Evolutionary conservation across 2,888 invertebrate genomes (phyloP).

Genomic region (Phymatocera aterrima): DNA sequence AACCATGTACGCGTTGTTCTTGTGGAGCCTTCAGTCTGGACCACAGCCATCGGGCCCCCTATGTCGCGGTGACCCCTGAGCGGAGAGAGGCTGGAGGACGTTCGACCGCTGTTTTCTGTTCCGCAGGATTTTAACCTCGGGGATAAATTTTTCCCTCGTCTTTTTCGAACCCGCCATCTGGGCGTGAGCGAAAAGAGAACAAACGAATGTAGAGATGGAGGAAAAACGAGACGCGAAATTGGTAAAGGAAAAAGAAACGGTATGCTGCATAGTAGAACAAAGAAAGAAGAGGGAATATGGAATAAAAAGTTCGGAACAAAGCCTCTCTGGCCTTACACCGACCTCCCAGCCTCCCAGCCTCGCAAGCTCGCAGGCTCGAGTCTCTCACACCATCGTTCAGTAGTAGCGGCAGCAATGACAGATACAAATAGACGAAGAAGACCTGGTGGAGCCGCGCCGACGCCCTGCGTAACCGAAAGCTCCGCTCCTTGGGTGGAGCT

Average conservation of each 20-base stretch:
- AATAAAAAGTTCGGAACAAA: conserved; percentile 32
- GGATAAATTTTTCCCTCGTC: conserved; percentile 11
- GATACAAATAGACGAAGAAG: conserved; percentile 42
- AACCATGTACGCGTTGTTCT: conserved; percentile 51
- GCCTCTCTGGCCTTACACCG: conserved; percentile 31
- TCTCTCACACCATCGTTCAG: neutral
- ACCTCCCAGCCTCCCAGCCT: neutral
- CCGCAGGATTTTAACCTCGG: neutral
- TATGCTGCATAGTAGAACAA: neutral
- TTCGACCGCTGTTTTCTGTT: conserved; percentile 31
- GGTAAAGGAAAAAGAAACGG: conserved; percentile 13
- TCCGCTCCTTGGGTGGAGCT: conserved; percentile 70
- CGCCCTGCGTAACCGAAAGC: conserved; percentile 38
- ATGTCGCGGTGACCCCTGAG: conserved; percentile 45
- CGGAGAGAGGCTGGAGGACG: conserved; percentile 20
- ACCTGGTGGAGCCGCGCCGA: conserved; percentile 44
- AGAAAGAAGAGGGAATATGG: neutral
- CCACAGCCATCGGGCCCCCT: conserved; percentile 62
- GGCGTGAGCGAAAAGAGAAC: neutral
- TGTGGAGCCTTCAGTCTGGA: conserved; percentile 70
- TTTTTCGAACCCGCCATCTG: neutral
- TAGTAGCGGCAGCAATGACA: conserved; percentile 38
- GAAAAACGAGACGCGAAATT: neutral
- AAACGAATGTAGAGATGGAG: neutral
- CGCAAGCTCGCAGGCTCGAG: neutral